Evolutionary conservation across 1,140 invertebrate genomes (phyloP).

Genomic region (Phocides pigmalion): DNA sequence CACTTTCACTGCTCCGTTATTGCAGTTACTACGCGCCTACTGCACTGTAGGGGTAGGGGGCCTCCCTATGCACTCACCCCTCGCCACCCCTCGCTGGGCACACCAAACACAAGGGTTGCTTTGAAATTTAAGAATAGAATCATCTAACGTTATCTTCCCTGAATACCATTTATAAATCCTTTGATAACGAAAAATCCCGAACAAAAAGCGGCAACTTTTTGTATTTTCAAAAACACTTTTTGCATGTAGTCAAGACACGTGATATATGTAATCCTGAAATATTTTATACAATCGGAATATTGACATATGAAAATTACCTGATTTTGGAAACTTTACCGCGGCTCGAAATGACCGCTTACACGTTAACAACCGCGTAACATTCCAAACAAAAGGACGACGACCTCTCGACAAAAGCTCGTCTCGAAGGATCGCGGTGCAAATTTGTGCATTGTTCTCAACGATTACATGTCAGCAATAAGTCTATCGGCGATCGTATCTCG

Average conservation of each 20-base stretch:
- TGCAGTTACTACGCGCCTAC: constrained; percentile 82
- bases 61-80: constrained; percentile 78
- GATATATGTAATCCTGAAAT: constrained; percentile 4
- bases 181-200: constrained; percentile 9
- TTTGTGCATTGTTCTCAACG: constrained; percentile 5
- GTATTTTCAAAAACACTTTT: not conserved
- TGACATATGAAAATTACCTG: constrained; percentile 17
- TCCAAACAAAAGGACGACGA: constrained; percentile 17
- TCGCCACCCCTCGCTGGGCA: constrained; percentile 62
- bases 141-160: constrained; percentile 43
- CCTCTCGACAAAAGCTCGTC: constrained; percentile 13
- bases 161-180: constrained; percentile 39
- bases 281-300: constrained; percentile 18
- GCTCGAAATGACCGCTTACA: not conserved
- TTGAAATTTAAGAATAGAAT: constrained; percentile 67
- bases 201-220: constrained; percentile 7
- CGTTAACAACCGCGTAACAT: constrained; percentile 2
- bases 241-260: not conserved
- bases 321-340: constrained; percentile 15
- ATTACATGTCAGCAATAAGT: constrained; percentile 53
- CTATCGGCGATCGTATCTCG: constrained; percentile 65
- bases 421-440: constrained; percentile 17
- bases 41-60: constrained; percentile 52
- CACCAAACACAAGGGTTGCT: constrained; percentile 63
- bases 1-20: constrained; percentile 82